Base-by-base conservation (phyloP, 2,113 vertebrate genomes). In the Entomyzon cyanotis region DNA sequence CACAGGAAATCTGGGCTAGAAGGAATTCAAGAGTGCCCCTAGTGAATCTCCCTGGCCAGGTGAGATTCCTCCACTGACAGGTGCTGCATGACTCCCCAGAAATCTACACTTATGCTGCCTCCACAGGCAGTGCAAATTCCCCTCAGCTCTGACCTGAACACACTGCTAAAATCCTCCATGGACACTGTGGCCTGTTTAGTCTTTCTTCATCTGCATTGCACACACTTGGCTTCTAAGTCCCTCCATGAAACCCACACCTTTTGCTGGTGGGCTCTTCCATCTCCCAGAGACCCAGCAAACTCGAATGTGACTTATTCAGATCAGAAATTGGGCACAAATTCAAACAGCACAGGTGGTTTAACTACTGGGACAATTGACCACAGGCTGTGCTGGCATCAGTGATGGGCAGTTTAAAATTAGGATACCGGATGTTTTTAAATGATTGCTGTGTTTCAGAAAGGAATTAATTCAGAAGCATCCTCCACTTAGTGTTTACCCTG, bases 381-480 rank as follows among this genome's bases (percentile, higher is more conserved):
- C 59, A 64, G 69, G 62, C 69, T 79, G 69, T 49, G 44, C 78
- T 81, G 89, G 35, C 5, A 2, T 31, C 82, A 52, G 4, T 21
- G 12, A 97, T 15, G 35, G 60, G 22, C 64, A 67, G 37, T 47
- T 89, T 68, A 68, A 78, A 88, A 92, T 70, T 10, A 64, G 91
- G 68, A 35, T 81, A 35, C 74, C 7, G 11, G 70, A 87, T 92
- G 80, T 76, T 91, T 89, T 89, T 33, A 37, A 87, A 75, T 46
- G 13, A 76, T 82, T 30, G 2, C 19, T 17, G 31, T 25, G 55
- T 47, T 92, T 94, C 52, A 23, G 30, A 79, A 55, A 49, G 22
- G 17, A 92, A 81, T 86, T 87, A 78, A 93, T 84, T 90, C 87
- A 82, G 73, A 64, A 94, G 31, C 80, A 89, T 75, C 56, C 52